These are phyloP conservation scores for Melanotaenia pygmaea DNA, from an alignment of 2,797 vertebrate species.

Conservation along the genomic window DNA sequence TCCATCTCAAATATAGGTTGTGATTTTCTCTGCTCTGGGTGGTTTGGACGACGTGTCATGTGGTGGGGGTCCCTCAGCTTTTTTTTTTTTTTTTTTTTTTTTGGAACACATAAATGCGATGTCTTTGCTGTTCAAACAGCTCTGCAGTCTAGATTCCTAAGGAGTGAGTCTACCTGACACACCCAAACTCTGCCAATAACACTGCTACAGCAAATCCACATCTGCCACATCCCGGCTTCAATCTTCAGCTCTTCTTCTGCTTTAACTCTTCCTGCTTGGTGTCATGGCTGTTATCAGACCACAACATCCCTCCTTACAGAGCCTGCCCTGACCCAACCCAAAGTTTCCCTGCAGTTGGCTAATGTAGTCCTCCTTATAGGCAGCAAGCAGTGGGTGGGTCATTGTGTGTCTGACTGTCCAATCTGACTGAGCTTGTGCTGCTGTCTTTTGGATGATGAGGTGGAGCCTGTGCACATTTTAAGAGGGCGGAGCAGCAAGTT, in stretches of 20 bases:
- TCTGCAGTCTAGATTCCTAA: conserved; percentile 79
- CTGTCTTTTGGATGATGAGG: conserved; percentile 50
- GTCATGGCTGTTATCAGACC: conserved; percentile 20
- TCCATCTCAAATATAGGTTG: not conserved
- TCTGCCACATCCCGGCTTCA: conserved; percentile 19
- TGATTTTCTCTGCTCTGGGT: conserved; percentile 34
- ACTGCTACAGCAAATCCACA: conserved; percentile 28
- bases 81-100: conserved; percentile 8
- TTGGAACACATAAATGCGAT: conserved; percentile 15
- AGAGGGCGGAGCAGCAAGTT: conserved; percentile 69
- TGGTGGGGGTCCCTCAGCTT: conserved; percentile 25
- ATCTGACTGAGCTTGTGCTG: conserved; percentile 59
- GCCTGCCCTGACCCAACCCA: conserved; percentile 16
- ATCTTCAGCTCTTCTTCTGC: not conserved
- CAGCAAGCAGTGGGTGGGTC: conserved; percentile 49
- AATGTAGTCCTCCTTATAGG: conserved; percentile 70
- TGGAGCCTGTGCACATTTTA: conserved; percentile 56
- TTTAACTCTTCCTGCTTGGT: not conserved
- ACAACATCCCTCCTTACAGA: conserved; percentile 17
- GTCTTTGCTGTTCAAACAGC: conserved; percentile 45
- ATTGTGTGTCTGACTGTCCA: conserved; percentile 49
- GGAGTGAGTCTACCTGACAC: conserved; percentile 79
- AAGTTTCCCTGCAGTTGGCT: conserved; percentile 48
- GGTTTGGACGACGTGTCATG: conserved; percentile 48
- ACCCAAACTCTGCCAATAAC: conserved; percentile 68